Evolutionary conservation across 2,797 vertebrate genomes (phyloP), one percentile per base, ranked within the genome.

Genomic region (Cephalopachus bancanus): DNA sequence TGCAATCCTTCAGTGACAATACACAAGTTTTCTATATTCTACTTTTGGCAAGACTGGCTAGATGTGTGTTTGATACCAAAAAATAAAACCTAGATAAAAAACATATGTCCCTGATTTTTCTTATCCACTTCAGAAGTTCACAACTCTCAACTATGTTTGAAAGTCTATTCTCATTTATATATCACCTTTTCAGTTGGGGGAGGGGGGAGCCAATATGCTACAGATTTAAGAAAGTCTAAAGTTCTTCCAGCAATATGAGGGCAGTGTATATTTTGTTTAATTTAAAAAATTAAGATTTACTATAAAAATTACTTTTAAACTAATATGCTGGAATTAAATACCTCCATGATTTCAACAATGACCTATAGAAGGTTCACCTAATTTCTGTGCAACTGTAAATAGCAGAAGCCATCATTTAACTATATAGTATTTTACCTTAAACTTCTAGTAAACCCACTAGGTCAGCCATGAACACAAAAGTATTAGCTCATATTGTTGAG

Each of bases 241-340:
- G 83, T 15, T 78, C 59, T 93, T 76, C 7, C 7, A 87, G 37
- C 20, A 90, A 79, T 72, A 37, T 51, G 15, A 93, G 22, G 5
- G 65, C 26, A 67, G 57, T 90, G 10, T 84, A 37, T 44, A 44
- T 44, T n/a, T 62, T 55, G 57, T 83, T 81, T 20, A 76, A 64
- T 76, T 75, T 76, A 19, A 59, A 92, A 26, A 67, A 64, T 60
- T 51, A 83, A 84, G 16, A 89, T 37, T 9, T 24, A 89, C 57
- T 37, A 79, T 67, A 85, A 80, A 94, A 85, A 57, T 72, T 74
- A 67, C 65, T 84, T 94, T 92, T 51, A 74, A 72, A 80, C 11
- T 84, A 24, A 57, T 33, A 5, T 67, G n/a, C 65, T 85, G 7
- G 20, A 89, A 67, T 26, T 53, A 89, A 83, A 37, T 24, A 72